Base-by-base conservation (phyloP, 2,888 invertebrate genomes). In the Agrotis puta region DNA sequence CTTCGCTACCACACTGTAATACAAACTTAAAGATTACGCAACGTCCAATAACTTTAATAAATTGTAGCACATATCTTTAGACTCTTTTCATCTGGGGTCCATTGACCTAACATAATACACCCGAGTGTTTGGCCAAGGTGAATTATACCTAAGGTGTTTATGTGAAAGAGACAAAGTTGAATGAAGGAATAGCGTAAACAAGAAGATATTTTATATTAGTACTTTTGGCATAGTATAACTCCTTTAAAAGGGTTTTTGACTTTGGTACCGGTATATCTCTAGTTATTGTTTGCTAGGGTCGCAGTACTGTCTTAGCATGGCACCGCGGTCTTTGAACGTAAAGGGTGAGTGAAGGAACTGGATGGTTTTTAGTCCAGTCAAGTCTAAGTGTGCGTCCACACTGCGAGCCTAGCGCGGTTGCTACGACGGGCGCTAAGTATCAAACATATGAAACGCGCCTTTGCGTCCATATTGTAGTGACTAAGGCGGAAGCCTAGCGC, bases 21-120 rank as follows among this genome's bases (percentile, higher is more conserved):
- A 75, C 57, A 43, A 20, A 58, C 72, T 47, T 76, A 63, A 74
- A 72, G 64, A 83, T 86, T 82, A 86, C 85, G 64, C 61, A 87
- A 85, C 77, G 78, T 84, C 86, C 87, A 83, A 86, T 87, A 87
- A 85, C 79, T 86, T 81, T 79, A 84, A 82, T 84, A 86, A 87
- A 88, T 85, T 82, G 85, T 83, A 79, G 77, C 80, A 85, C 80
- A 83, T 86, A 87, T 87, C 77, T 77, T 68, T 64, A 58, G 70
- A 47, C 48, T 54, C 56, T 48, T 81, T 85, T 84, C 79, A 78
- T 79, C 73, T 66, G 27, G 47, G 65, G 47, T 22, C 56, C 65
- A 57, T 74, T 84, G 81, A 73, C 63, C 78, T 57, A 43, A 18
- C 20, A 57, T 70, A 74, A 74, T 77, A 70, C 39, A 74, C 45